phyloP scores from a whole-genome alignment of 2,888 invertebrate genomes.

The Lingula anatina region DNA sequence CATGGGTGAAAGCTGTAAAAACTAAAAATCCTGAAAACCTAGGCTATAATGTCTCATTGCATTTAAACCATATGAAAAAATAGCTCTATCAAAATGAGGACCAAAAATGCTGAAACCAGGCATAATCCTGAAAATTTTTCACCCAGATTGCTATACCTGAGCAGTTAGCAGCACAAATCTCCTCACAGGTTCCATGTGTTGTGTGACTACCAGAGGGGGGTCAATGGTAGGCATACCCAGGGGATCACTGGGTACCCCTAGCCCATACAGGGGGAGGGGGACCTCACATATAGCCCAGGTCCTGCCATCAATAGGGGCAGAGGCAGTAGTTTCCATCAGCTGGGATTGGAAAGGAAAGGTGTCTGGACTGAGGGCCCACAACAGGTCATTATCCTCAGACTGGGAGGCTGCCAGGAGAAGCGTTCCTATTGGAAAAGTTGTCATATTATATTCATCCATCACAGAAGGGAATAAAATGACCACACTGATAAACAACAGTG shows the following conservation, averaged over 20 bases:
- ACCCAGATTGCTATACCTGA: too few relatives aligned
- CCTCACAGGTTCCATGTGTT: constrained; percentile 67
- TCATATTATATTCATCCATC: too few relatives aligned
- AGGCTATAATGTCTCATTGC: too few relatives aligned
- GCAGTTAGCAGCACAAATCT: constrained; percentile 83
- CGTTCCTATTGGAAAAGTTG: too few relatives aligned
- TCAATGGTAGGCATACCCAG: constrained; percentile 36
- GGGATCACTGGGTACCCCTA: constrained; percentile 4
- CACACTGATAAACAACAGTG: too few relatives aligned
- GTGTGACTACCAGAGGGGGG: constrained; percentile 66
- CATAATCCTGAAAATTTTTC: too few relatives aligned
- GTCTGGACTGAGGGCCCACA: constrained; percentile 74
- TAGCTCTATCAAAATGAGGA: too few relatives aligned
- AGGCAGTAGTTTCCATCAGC: constrained; percentile 53
- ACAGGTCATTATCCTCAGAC: constrained; percentile 68
- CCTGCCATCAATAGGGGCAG: constrained; percentile 76
- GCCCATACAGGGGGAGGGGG: constrained; percentile 15
- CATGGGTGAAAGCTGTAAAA: too few relatives aligned
- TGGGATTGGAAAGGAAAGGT: constrained; percentile 63
- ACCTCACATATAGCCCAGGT: constrained; percentile 79
- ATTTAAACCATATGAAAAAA: too few relatives aligned
- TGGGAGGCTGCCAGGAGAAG: constrained; percentile 64
- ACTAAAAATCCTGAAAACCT: too few relatives aligned
- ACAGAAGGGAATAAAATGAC: too few relatives aligned
- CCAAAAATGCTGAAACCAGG: too few relatives aligned